Conservation (phyloP, 2,888 invertebrate species). For the Polyommatus iphigenia region DNA sequence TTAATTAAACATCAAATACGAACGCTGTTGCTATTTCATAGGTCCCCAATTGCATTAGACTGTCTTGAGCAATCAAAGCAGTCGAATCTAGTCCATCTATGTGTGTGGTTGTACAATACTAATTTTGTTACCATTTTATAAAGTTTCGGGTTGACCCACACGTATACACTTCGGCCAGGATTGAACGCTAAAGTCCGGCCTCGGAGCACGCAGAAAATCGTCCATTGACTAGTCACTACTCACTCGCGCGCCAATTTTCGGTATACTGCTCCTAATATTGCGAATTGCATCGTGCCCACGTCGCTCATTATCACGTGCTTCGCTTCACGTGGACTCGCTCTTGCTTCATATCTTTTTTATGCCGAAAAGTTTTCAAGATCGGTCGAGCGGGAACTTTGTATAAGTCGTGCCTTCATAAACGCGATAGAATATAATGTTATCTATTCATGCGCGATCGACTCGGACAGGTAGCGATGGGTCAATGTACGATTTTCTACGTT, state of each 20-base stretch:
- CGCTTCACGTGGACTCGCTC: too few species aligned
- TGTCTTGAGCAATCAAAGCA: background rate
- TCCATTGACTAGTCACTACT: background rate
- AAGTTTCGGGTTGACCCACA: background rate
- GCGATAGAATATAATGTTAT: too few species aligned
- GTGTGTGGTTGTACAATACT: background rate
- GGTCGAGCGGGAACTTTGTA: too few species aligned
- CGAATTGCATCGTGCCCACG: too few species aligned
- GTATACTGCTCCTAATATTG: too few species aligned
- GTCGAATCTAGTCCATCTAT: slow-evolving; percentile 9
- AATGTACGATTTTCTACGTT: background rate
- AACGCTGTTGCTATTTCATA: background rate
- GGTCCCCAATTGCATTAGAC: background rate
- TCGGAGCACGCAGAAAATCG: background rate
- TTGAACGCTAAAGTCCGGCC: background rate
- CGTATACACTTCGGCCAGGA: background rate
- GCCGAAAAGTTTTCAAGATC: background rate
- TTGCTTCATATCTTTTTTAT: too few species aligned
- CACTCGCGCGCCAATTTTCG: too few species aligned
- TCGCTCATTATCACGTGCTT: too few species aligned
- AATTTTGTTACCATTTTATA: slow-evolving; percentile 17
- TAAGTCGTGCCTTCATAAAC: too few species aligned
- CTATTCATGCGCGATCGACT: background rate
- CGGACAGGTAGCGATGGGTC: background rate
- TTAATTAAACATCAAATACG: background rate